These are phyloP conservation scores for Trematocara marginatum DNA, from an alignment of 2,113 vertebrate genomes.

Conservation along the genomic window DNA sequence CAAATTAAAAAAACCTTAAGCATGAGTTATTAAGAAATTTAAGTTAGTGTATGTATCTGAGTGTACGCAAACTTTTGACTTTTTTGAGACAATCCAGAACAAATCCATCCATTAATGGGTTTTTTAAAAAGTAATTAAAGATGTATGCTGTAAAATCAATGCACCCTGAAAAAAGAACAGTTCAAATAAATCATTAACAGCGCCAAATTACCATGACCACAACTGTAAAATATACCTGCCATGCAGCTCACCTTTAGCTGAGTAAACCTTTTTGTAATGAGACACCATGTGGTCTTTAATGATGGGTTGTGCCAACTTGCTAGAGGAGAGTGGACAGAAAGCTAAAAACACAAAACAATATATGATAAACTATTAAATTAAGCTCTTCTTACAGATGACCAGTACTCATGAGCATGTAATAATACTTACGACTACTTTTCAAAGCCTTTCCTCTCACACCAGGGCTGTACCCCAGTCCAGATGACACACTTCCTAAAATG, in stretches of 20 bases:
- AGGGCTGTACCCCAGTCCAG: conserved; percentile 27
- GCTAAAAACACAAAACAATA: conserved; percentile 49
- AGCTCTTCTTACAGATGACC: not conserved
- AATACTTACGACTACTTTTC: conserved; percentile 60
- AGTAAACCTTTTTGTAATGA: conserved; percentile 92
- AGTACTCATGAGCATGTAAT: not conserved
- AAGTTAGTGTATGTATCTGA: not conserved
- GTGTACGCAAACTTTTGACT: not conserved
- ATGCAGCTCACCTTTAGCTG: conserved; percentile 85
- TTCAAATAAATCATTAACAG: not conserved
- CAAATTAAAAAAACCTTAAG: not conserved
- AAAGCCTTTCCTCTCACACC: conserved; percentile 22
- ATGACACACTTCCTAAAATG: conserved; percentile 50
- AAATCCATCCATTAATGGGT: not conserved
- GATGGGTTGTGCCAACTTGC: conserved; percentile 77
- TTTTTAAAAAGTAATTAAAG: not conserved
- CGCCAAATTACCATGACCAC: not conserved
- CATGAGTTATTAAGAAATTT: not conserved
- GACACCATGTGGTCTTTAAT: conserved; percentile 89
- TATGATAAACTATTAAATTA: not conserved
- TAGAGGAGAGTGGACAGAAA: conserved; percentile 77
- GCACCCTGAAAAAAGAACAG: not conserved
- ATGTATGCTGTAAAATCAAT: not conserved
- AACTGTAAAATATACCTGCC: not conserved
- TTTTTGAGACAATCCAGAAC: not conserved